Evolutionary conservation across 2,888 invertebrate genomes (phyloP), one percentile per base, ranked within the genome.

Genomic region (Ectemnius continuus): DNA sequence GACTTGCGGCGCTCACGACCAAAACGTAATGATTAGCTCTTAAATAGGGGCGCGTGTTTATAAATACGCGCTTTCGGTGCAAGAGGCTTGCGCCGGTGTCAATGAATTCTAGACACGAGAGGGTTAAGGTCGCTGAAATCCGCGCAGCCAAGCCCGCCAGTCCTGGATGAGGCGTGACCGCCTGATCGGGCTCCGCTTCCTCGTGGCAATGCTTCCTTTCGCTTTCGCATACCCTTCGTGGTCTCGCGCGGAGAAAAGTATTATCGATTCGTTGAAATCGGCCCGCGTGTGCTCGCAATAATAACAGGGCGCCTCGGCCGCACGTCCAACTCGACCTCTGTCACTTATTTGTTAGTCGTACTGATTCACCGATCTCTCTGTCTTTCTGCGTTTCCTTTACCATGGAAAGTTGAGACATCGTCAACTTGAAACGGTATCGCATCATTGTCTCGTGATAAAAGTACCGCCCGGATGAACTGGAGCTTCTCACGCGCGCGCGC

Each of bases 211-310:
- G 16, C n/a, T 18, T 61, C 59, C 80, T 76, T 68, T 68, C 67
- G 47, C 76, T 75, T 70, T 78, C 64, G 63, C 65, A 68, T 61
- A 58, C 64, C 47, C 64, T 77, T 67, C 61, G 64, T 64, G 61
- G 47, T 45, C n/a, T 2, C 28, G n/a, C 16, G 36, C 18, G 11
- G 61, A 67, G 46, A 46, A 67, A 75, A 76, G 65, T 67, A 47
- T 28, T 70, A 75, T 76, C 63, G 77, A 67, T 67, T 67, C 47
- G 23, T 48, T 59, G 52, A 61, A 78, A 67, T 70, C 61, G 57
- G 46, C 59, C 36, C 45, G 47, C 2, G 20, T 46, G 61, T 60
- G 56, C 67, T 73, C 57, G 28, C 48, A 28, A 26, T 62, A 67
- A 67, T 56, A 56, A 62, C 36, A 11, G 8, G 4, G 8, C 4